phyloP scores from a whole-genome alignment of 2,888 invertebrate genomes.

The Hyppa rectilinea region DNA sequence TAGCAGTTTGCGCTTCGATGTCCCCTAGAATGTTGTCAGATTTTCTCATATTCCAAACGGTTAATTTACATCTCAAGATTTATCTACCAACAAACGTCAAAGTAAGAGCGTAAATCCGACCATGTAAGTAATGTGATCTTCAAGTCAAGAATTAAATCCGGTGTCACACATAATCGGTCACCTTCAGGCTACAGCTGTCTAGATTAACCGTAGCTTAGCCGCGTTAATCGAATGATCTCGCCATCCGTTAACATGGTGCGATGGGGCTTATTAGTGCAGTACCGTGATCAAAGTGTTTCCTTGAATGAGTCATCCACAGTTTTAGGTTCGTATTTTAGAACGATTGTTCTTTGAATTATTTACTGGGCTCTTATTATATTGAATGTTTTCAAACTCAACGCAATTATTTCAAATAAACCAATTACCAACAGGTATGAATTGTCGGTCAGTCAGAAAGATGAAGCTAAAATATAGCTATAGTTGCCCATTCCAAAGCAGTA shows the following conservation, averaged over 20 bases:
- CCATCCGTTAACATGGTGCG: constrained; percentile 23
- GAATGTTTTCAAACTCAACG: too few species aligned
- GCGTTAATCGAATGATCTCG: constrained; percentile 46
- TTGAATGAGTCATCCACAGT: constrained; percentile 8
- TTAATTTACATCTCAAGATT: constrained; percentile 3
- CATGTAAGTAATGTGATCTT: constrained; percentile 25
- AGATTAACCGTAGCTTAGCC: constrained; percentile 55
- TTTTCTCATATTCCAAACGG: not conserved
- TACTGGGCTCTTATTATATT: not conserved
- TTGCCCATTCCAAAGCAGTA: too few species aligned
- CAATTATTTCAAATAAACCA: too few species aligned
- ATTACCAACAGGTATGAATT: too few species aligned
- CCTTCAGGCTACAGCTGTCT: constrained; percentile 42
- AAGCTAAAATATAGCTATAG: too few species aligned
- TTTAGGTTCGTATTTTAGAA: not conserved
- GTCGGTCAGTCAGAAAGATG: too few species aligned
- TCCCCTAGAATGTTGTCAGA: not conserved
- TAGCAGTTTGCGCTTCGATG: not conserved
- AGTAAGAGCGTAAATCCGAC: constrained; percentile 28
- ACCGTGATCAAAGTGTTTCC: constrained; percentile 9
- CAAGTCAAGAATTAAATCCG: constrained; percentile 45
- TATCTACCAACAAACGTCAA: constrained; percentile 20
- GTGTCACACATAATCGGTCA: constrained; percentile 59
- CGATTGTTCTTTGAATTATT: not conserved
- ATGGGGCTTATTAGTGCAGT: constrained; percentile 21